Conservation (phyloP, 2,888 invertebrate species). For the Galeruca laticollis region DNA sequence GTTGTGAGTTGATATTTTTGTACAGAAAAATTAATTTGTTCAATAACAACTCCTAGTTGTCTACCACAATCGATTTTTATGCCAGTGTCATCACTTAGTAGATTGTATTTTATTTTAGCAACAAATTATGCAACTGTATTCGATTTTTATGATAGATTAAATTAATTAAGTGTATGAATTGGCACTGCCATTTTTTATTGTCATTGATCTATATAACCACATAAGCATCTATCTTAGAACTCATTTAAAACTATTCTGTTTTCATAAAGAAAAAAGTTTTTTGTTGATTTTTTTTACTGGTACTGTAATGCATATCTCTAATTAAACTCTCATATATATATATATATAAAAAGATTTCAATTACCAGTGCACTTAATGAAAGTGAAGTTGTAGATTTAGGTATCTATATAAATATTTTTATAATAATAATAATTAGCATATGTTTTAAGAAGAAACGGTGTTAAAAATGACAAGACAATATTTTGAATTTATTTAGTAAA, state of each 20-base stretch:
- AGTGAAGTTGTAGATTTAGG: too few relatives aligned
- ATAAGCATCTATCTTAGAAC: background rate
- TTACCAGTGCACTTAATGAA: too few relatives aligned
- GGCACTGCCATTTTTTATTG: background rate
- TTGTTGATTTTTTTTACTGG: background rate
- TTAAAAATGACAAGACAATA: too few relatives aligned
- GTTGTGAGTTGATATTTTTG: slow-evolving; percentile 47
- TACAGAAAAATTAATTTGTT: slow-evolving; percentile 6
- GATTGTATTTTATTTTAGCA: slow-evolving; percentile 39
- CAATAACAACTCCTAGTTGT: slow-evolving; percentile 8
- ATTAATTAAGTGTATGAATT: background rate
- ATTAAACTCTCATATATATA: too few relatives aligned
- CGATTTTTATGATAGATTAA: slow-evolving; percentile 20
- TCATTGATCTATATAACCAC: background rate
- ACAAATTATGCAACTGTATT: slow-evolving; percentile 50
- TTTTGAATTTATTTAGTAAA: too few relatives aligned
- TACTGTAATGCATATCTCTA: background rate
- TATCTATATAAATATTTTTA: too few relatives aligned
- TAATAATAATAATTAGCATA: too few relatives aligned
- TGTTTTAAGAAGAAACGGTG: too few relatives aligned
- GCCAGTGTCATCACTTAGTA: slow-evolving; percentile 16
- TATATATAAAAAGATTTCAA: too few relatives aligned
- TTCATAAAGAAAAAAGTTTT: background rate
- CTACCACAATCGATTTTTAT: slow-evolving; percentile 26
- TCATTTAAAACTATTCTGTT: background rate